Base-by-base conservation (phyloP, 1,140 invertebrate species). In the Anastrepha obliqua region DNA sequence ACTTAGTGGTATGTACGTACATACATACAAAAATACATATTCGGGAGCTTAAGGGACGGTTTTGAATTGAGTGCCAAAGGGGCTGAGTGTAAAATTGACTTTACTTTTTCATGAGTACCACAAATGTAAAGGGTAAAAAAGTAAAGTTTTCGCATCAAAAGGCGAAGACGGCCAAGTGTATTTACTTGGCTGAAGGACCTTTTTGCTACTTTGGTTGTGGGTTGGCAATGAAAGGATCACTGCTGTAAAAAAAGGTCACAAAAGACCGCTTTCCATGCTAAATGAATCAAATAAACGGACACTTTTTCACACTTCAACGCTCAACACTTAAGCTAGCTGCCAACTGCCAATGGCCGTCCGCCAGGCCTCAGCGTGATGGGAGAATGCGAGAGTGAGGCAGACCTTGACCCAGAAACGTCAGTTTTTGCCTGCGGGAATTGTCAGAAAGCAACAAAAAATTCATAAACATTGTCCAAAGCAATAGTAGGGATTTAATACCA, bases 361-460 rank as follows among this genome's bases (percentile, higher is more conserved):
- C 17, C 44, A 55, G 44, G 6, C 6, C 74, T 2, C 44, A 81
- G 74, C 17, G 15, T 55, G 74, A 55, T 55, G 51, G 17, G 70
- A 44, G 17, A 15, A 2, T 74, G 64, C 17, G 13, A n/a, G 47
- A n/a, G n/a, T 11, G 74, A 81, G 15, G 74, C 17, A 29, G 47
- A 81, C 74, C 74, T 81, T 81, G 74, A 81, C 74, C 47, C n/a
- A 81, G 51, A 55, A 55, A n/a, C 20, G 47, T 81, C 74, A 81
- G 74, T 29, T 8, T 44, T 44, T 55, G 51, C 74, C 44, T 55
- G 74, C 74, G 74, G 74, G 74, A 58, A 47, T 55, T 81, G 39
- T 70, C 42, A 44, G 60, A 9, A 81, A 60, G 29, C 74, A 58
- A 55, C 51, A 29, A 11, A 81, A 11, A 81, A 81, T 17, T 20